Base-by-base conservation (phyloP, 2,888 invertebrate genomes). In the Amaurobius ferox region DNA sequence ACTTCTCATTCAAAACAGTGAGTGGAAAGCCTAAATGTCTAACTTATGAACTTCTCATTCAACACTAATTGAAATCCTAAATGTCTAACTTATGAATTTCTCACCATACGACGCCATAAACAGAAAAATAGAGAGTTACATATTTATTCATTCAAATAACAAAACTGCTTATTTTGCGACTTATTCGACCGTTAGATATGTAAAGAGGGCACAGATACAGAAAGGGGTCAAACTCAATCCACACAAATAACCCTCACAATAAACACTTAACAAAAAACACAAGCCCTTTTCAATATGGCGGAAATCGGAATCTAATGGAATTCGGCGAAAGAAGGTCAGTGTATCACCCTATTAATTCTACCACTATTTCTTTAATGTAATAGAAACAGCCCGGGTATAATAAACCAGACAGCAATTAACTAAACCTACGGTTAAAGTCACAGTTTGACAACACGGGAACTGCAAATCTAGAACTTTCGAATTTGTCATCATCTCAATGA, bases 311-410 rank as follows among this genome's bases (percentile, higher is more conserved):
- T 23, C 5, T 55, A 55, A 55, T 23, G 23, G 23, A 23, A 55
- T 55, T 55, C 55, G 23, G 19, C 55, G 55, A 55, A 55, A 55
- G 23, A 55, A 55, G 55, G 55, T 55, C 55, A 55, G 55, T 55
- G 23, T 55, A 55, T 55, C 55, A 23, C 55, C 55, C 55, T 55
- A 55, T 55, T 55, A 55, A 5, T 23, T 23, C 23, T 5, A n/a
- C 23, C 11, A 19, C 23, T 3, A 44, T 16, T 16, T 9, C 9
- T n/a, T 35, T 35, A 35, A 7, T 35, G 35, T 35, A 35, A 7
- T 35, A 35, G 11, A 35, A 11, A 35, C 11, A 35, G 11, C 11
- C n/a, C 44, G 2, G 16, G 16, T 11, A 44, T 16, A 16, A 44
- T 11, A 9, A 44, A 16, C 44, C 2, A 9, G n/a, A 16, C 2